Conservation (phyloP, 2,888 invertebrate species). For the Hirtodrosophila trivittata region DNA sequence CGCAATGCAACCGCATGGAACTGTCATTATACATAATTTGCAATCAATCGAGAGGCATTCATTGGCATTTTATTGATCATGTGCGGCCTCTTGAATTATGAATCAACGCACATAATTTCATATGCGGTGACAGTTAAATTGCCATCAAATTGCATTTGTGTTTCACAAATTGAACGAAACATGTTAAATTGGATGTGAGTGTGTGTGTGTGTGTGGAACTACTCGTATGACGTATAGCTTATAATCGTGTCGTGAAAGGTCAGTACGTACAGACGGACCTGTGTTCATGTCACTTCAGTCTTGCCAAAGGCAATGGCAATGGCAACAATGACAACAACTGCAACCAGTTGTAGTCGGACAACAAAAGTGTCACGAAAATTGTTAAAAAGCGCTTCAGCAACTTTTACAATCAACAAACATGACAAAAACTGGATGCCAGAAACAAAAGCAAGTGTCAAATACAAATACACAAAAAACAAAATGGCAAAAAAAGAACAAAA, state of each 20-base stretch:
- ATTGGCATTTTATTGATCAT: slow-evolving; percentile 57
- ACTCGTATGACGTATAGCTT: slow-evolving; percentile 25
- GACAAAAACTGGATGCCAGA: slow-evolving; percentile 67
- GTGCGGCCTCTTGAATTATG: slow-evolving; percentile 38
- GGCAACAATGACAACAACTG: slow-evolving; percentile 33
- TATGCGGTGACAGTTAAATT: slow-evolving; percentile 55
- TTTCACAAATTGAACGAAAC: slow-evolving; percentile 9
- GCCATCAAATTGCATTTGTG: slow-evolving; percentile 61
- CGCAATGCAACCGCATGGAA: slow-evolving; percentile 17
- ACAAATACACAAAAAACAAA: slow-evolving; percentile 37
- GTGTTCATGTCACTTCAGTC: slow-evolving; percentile 43
- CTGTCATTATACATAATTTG: slow-evolving; percentile 34
- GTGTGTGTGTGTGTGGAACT: too few relatives aligned
- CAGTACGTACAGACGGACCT: slow-evolving; percentile 7
- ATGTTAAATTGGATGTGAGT: too few relatives aligned
- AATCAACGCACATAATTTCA: slow-evolving; percentile 22
- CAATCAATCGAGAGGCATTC: slow-evolving; percentile 45
- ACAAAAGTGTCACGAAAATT: slow-evolving; percentile 68
- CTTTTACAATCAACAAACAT: slow-evolving; percentile 77
- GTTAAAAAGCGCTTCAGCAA: slow-evolving; percentile 76
- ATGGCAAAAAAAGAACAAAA: slow-evolving; percentile 6
- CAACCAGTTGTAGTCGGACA: slow-evolving; percentile 28
- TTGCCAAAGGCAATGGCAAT: slow-evolving; percentile 31
- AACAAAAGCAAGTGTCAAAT: slow-evolving; percentile 70
- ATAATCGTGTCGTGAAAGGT: slow-evolving; percentile 20